Conservation (phyloP, 2,888 invertebrate species). For the Stenichneumon culpator region DNA sequence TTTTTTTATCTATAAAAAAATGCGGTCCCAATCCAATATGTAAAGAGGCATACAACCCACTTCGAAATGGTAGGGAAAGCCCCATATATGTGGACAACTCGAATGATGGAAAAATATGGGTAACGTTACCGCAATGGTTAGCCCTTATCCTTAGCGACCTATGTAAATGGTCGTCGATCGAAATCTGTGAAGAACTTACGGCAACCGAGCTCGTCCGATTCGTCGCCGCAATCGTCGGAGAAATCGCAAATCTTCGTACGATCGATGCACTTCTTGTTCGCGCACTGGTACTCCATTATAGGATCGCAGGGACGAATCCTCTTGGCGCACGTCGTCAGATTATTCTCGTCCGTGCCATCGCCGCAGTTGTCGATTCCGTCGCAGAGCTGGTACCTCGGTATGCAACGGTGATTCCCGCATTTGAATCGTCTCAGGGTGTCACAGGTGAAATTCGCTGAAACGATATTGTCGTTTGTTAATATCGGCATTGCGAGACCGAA, state of each 20-base stretch:
- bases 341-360: conserved; percentile 98
- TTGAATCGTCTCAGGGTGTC: conserved; percentile 94
- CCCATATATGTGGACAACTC: too few species aligned
- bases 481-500: background rate
- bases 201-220: conserved; percentile 96
- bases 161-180: background rate
- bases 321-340: conserved; percentile 95
- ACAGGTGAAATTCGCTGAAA: conserved; percentile 92
- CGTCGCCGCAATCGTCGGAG: conserved; percentile 96
- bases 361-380: conserved; percentile 97
- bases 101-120: too few species aligned
- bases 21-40: too few species aligned
- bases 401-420: conserved; percentile 95
- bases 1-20: too few species aligned
- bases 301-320: conserved; percentile 92
- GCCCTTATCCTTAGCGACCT: too few species aligned
- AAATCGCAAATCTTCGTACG: conserved; percentile 94
- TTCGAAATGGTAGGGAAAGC: too few species aligned
- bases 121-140: too few species aligned
- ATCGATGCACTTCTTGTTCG: conserved; percentile 94
- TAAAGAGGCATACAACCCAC: too few species aligned
- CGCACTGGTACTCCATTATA: conserved; percentile 94
- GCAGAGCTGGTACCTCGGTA: conserved; percentile 94
- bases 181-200: conserved; percentile 86
- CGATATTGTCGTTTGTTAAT: conserved; percentile 17